Conservation (phyloP, 2,113 vertebrate species). For the Ailuropoda melanoleuca region DNA sequence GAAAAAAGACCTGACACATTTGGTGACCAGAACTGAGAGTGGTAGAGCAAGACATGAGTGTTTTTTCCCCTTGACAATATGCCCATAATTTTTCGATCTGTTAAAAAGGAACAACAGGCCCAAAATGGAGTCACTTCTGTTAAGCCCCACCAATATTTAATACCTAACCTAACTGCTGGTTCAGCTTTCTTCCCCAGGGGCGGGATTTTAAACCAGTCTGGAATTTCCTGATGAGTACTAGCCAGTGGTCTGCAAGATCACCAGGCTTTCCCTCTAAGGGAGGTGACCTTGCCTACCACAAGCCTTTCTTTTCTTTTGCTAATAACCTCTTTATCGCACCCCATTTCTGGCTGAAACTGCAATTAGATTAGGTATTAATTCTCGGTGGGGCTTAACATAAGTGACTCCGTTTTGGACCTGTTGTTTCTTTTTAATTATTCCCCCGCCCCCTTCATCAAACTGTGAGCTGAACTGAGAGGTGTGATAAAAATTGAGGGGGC, state of each 20-base stretch:
- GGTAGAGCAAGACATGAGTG: background rate
- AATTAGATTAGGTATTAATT: background rate
- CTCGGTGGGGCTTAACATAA: background rate
- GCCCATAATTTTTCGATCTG: background rate
- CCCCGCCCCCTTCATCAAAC: background rate
- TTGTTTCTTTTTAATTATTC: background rate
- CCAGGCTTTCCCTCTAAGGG: background rate
- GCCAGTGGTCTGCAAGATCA: background rate
- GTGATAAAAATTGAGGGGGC: background rate
- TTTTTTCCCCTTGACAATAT: background rate
- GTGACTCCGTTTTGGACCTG: background rate
- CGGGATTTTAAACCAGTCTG: background rate
- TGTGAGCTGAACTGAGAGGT: background rate
- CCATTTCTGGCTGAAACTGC: background rate
- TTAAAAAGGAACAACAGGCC: background rate
- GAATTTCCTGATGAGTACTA: background rate
- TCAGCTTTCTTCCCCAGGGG: background rate
- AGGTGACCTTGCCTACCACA: background rate
- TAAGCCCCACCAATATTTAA: background rate
- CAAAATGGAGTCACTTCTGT: background rate
- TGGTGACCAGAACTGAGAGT: background rate
- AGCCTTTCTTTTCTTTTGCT: background rate
- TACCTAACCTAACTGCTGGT: background rate
- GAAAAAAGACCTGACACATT: background rate
- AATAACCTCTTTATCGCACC: background rate